Base-by-base conservation (phyloP, 2,113 vertebrate species). In the Osmerus mordax region DNA sequence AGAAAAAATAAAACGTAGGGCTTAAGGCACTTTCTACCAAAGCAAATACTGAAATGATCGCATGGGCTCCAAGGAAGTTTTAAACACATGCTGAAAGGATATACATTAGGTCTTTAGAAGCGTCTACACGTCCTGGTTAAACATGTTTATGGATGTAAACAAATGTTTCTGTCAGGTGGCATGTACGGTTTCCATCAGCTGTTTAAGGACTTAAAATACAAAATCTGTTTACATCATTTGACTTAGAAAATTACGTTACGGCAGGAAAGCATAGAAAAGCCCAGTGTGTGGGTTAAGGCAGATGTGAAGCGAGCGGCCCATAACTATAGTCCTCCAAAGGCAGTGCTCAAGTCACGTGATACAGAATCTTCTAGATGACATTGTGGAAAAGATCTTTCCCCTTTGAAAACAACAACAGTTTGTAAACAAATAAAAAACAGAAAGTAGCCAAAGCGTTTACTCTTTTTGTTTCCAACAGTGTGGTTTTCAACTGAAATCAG, bases 1-100 rank as follows among this genome's bases (percentile, higher is more conserved):
- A 18, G 63, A 55, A 32, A 21, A 12, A 86, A 90, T 65, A 86
- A 85, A 90, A 82, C 41, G 76, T 84, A 72, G 76, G 84, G 87
- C 90, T 91, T 89, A 95, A 97, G 95, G 95, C 95, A 96, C 94
- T 96, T 95, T 87, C 91, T 91, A 89, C 89, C 79, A 84, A 92
- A 91, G 84, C 85, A 93, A 87, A 91, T 87, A 85, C 92, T 92
- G 92, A 91, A 84, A 80, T 72, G 47, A 66, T 72, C 58, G 41
- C 9, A 18, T 12, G 13, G 70, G 72, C 60, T 72, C 13, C 29
- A 67, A 76, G 81, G 67, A 91, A 87, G 66, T 25, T 52, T 32
- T 52, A 70, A 67, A 19, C 19, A 23, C 11, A 41, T 0, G 28
- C 53, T 36, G 12, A 79, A 73, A 78, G 58, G 32, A 61, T 53